Conservation (phyloP, 2,888 invertebrate species). For the Athetis lepigone region DNA sequence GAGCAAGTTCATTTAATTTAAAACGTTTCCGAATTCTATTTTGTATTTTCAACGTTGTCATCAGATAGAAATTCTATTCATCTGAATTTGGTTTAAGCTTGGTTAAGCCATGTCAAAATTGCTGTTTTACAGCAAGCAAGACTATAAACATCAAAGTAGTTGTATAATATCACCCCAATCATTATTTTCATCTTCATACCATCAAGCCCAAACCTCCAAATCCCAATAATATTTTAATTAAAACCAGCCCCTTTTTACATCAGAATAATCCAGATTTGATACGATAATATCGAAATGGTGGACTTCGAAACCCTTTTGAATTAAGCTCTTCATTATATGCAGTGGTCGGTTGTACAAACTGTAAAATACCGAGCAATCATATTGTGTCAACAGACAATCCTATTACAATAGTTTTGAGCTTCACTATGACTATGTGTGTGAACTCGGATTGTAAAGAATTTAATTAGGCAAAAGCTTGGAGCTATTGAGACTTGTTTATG, state of each 20-base stretch:
- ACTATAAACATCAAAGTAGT: neutral
- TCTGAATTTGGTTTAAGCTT: neutral
- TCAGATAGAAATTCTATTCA: neutral
- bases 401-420: constrained; percentile 57
- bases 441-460: constrained; percentile 34
- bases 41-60: neutral
- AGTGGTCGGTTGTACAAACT: constrained; percentile 25
- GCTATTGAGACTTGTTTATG: constrained; percentile 33
- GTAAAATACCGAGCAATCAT: constrained; percentile 31
- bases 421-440: constrained; percentile 3
- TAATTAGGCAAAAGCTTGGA: constrained; percentile 51
- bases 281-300: constrained; percentile 35
- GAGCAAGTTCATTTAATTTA: constrained; percentile 15
- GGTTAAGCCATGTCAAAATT: neutral
- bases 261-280: constrained; percentile 41
- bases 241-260: constrained; percentile 19
- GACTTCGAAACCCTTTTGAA: constrained; percentile 32
- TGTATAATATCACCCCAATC: neutral
- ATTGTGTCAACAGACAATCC: constrained; percentile 60
- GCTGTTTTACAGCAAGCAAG: neutral
- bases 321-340: constrained; percentile 41
- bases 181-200: constrained; percentile 5
- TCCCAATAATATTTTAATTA: constrained; percentile 16
- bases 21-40: constrained; percentile 7
- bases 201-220: constrained; percentile 1